Conservation (phyloP, 2,113 vertebrate species). For the Cnemophilus loriae region DNA sequence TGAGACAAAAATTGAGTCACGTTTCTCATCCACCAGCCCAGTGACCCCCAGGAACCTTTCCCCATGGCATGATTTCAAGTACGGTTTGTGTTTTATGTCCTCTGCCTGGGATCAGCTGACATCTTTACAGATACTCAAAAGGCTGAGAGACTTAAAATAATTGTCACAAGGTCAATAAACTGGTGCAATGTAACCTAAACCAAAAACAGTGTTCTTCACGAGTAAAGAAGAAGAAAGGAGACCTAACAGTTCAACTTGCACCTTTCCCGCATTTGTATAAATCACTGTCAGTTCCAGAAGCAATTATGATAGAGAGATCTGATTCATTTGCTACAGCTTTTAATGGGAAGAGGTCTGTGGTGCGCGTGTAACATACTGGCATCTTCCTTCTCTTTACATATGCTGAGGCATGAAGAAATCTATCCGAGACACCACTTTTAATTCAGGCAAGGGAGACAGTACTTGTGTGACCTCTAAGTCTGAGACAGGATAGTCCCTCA, state of each 20-base stretch:
- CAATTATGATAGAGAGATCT: not conserved
- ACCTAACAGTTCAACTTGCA: not conserved
- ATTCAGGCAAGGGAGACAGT: not conserved
- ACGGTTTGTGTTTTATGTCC: not conserved
- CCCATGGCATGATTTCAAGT: not conserved
- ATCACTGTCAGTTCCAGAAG: not conserved
- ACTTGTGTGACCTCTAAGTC: not conserved
- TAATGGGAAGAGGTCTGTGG: not conserved
- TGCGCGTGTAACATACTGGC: not conserved
- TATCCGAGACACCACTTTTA: fast-evolving
- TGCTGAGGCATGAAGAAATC: not conserved
- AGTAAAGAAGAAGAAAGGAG: not conserved
- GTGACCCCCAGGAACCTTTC: fast-evolving
- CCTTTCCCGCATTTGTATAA: not conserved
- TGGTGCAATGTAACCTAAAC: not conserved
- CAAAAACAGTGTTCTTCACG: not conserved
- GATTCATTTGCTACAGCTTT: not conserved
- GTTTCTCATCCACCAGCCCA: not conserved
- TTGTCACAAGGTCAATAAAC: not conserved
- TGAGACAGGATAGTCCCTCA: not conserved
- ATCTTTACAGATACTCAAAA: not conserved
- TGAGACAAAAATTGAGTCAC: not conserved
- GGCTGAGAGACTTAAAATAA: not conserved
- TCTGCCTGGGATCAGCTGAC: not conserved
- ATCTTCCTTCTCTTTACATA: not conserved